A percentile compares a stretch with the other conserved stretches of the same genome.
phyloP scores from a whole-genome alignment of 2,888 invertebrate genomes.

The Nymphalis polychloros region DNA sequence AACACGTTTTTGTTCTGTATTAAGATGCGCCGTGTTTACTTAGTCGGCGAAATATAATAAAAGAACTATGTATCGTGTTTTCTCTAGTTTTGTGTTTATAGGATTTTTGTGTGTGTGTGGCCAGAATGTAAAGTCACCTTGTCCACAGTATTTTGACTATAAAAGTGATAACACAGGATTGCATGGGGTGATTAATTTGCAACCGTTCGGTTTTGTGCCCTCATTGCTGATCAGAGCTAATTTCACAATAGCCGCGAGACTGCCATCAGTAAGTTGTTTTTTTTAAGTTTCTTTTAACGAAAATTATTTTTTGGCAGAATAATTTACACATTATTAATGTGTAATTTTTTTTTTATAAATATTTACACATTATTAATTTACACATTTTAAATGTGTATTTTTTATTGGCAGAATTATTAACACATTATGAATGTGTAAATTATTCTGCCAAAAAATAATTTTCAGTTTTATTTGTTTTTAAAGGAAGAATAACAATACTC shows the following conservation, averaged over 20 bases:
- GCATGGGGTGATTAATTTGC: slow-evolving; percentile 56
- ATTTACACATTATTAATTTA: too few species aligned
- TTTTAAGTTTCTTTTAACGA: not conserved
- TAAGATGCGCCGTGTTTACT: slow-evolving; percentile 31
- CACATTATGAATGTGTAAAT: too few species aligned
- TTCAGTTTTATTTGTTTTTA: not conserved
- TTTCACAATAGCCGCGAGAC: slow-evolving; percentile 57
- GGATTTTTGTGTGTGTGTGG: slow-evolving; percentile 48
- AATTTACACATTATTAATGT: too few species aligned
- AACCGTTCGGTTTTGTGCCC: slow-evolving; percentile 49
- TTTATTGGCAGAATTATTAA: too few species aligned
- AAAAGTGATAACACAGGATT: slow-evolving; percentile 51
- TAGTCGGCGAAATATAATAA: slow-evolving; percentile 15
- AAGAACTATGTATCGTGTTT: slow-evolving; percentile 38
- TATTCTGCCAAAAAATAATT: not conserved
- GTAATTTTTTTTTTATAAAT: too few species aligned
- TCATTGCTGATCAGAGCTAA: slow-evolving; percentile 52
- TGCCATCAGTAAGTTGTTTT: slow-evolving; percentile 29
- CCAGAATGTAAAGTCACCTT: slow-evolving; percentile 57
- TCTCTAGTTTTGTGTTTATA: slow-evolving; percentile 47
- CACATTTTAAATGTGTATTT: too few species aligned
- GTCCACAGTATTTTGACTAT: slow-evolving; percentile 62
- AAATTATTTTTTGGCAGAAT: not conserved
- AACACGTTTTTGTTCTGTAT: slow-evolving; percentile 44
- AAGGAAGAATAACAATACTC: too few species aligned